Conservation (phyloP, 2,797 vertebrate genomes). For the Leptatherina wallacei region DNA sequence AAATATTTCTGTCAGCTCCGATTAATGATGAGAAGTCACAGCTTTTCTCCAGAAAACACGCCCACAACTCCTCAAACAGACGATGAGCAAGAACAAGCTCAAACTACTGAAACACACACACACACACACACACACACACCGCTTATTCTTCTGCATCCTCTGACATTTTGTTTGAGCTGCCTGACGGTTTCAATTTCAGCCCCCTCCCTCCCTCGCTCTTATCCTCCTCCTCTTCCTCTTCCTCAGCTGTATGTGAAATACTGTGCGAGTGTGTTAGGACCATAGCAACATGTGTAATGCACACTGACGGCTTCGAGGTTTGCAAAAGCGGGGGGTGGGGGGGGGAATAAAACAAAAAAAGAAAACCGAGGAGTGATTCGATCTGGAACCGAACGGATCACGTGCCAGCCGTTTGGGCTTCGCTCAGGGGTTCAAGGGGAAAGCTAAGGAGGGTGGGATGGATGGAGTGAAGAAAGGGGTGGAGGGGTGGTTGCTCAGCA, state of each 20-base stretch:
- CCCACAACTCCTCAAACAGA: constrained; percentile 33
- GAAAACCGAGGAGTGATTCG: constrained; percentile 34
- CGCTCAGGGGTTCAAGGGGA: constrained; percentile 51
- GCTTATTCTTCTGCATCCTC: constrained; percentile 57
- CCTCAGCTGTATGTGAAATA: constrained; percentile 79
- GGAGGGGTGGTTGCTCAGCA: constrained; percentile 65
- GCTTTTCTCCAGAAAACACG: constrained; percentile 45
- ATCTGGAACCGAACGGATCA: constrained; percentile 61
- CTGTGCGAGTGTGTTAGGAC: constrained; percentile 66
- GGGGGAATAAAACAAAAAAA: constrained; percentile 6
- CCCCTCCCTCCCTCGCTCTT: constrained; percentile 40
- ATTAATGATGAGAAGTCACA: constrained; percentile 48
- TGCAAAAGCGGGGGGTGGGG: neutral
- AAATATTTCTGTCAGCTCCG: constrained; percentile 38
- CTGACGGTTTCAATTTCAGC: constrained; percentile 69
- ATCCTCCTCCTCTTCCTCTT: constrained; percentile 54
- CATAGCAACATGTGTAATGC: constrained; percentile 72
- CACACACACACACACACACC: constrained; percentile 33
- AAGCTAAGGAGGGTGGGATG: constrained; percentile 34
- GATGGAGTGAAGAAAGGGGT: neutral
- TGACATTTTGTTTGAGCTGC: constrained; percentile 65
- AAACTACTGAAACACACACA: constrained; percentile 53
- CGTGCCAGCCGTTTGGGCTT: constrained; percentile 56
- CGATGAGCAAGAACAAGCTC: constrained; percentile 37
- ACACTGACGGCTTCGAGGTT: constrained; percentile 51